phyloP scores from a whole-genome alignment of 2,113 vertebrate species.

The Orcinus orca region DNA sequence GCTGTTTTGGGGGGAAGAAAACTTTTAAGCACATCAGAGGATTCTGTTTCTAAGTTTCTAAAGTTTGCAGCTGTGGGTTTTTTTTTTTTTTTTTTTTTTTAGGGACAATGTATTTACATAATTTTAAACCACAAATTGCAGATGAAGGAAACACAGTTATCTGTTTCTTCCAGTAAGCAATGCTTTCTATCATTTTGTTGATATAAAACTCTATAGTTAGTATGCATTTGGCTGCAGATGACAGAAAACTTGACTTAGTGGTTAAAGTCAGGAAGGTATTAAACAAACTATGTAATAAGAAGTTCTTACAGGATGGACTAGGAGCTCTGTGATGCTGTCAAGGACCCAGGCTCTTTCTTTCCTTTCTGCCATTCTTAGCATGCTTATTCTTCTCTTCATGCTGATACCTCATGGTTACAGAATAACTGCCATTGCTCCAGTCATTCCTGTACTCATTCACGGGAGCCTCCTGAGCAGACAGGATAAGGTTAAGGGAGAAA shows the following conservation, averaged over 20 bases:
- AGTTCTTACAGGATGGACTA: background rate
- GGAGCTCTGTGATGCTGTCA: background rate
- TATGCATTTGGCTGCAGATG: background rate
- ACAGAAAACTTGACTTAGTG: background rate
- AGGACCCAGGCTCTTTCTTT: fast-evolving
- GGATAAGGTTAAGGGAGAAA: background rate
- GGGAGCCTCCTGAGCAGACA: background rate
- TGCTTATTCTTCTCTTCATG: background rate
- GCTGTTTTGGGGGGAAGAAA: fast-evolving
- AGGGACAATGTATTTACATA: background rate
- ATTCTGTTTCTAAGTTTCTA: background rate
- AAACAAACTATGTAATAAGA: background rate
- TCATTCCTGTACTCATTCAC: background rate
- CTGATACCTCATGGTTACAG: background rate
- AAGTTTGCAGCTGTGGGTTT: background rate
- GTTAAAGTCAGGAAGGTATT: background rate
- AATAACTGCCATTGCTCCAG: background rate
- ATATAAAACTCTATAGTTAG: background rate
- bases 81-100: background rate
- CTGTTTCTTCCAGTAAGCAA: background rate
- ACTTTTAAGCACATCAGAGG: background rate
- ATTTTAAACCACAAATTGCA: background rate
- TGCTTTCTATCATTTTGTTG: background rate
- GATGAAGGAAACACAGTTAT: background rate
- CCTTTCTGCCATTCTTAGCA: background rate